Evolutionary conservation across 2,113 vertebrate species (phyloP), one percentile per base, ranked within the genome.

Genomic region (Anguilla rostrata): DNA sequence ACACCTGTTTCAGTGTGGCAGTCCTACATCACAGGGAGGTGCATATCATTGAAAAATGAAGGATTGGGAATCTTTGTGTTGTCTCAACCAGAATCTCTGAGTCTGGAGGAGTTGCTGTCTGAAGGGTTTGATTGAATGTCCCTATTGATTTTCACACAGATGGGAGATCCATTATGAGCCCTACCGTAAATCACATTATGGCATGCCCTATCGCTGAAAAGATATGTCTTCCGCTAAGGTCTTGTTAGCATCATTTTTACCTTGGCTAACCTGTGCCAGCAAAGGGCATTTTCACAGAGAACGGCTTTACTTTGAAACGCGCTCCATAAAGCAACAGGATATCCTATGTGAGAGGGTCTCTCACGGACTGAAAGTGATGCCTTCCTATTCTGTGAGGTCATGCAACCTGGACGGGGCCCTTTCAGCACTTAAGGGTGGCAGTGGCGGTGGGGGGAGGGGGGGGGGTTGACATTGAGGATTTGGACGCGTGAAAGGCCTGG

Each of bases 111-210:
- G n/a, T 9, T 34, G 71, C 71, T 14, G 71, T 12, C 26, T 75
- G 22, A 12, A 75, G n/a, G 6, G 20, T 75, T 75, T 75, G 71
- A 75, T 75, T 75, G 71, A 75, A 75, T 34, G 71, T 75, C 34
- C 71, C 71, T 12, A 75, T 75, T 75, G 71, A 75, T 75, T 75
- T 75, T 75, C n/a, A 75, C 71, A 75, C 71, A 34, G 71, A 75
- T 34, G 71, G 26, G 26, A 75, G 71, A 75, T 34, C 71, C 71
- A 75, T 75, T 75, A 12, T 34, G 9, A 75, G 71, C 26, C 71
- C 9, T 34, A 26, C n/a, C n/a, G 71, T 75, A 75, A 75, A 75
- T 75, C 71, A 75, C n/a, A 34, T 34, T 75, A 75, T 12, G 71
- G 71, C 71, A 75, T 22, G 71, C n/a, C 71, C 71, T n/a, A 12